Evolutionary conservation across 2,113 vertebrate species (phyloP), one percentile per base, ranked within the genome.

Genomic region (Plotosus lineatus): DNA sequence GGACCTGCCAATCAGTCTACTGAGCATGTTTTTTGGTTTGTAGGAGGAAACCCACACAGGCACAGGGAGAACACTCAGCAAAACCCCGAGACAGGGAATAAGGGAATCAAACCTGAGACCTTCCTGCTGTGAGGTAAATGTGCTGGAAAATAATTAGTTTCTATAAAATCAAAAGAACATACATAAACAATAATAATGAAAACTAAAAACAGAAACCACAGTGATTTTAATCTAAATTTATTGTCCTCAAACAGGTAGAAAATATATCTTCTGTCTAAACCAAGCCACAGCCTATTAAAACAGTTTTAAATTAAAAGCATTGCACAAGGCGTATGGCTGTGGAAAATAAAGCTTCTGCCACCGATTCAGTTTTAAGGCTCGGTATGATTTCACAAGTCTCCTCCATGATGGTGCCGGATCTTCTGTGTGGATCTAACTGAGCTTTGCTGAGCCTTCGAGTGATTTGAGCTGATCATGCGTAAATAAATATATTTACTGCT

Each of bases 231-330:
- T 88, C 85, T 82, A 88, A 90, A 89, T 92, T 90, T 90, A 92
- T 91, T 92, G 80, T 93, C 88, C 88, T 90, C 85, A 91, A 92
- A 92, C 90, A 91, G 90, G 90, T 92, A 92, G 86, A 92, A 92
- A 92, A 92, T 90, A 92, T 90, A 90, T 87, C 87, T 88, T 84
- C 86, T 90, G 83, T 90, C 88, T 83, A 90, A 90, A 90, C 85
- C 83, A 90, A 89, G 87, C 88, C 83, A 90, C 83, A 89, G 82
- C 86, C 85, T 90, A 87, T 84, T 84, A 84, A 79, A 86, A 88
- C 83, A 85, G 85, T 89, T 87, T 87, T 89, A 90, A 90, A 87
- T 92, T 79, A 90, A 85, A 77, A 86, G 85, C 84, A 91, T 90
- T 90, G 90, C 87, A 92, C 89, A 91, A 81, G 81, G 58, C 66